Conservation (phyloP, 2,888 invertebrate genomes). For the Ferdinandea cuprea region DNA sequence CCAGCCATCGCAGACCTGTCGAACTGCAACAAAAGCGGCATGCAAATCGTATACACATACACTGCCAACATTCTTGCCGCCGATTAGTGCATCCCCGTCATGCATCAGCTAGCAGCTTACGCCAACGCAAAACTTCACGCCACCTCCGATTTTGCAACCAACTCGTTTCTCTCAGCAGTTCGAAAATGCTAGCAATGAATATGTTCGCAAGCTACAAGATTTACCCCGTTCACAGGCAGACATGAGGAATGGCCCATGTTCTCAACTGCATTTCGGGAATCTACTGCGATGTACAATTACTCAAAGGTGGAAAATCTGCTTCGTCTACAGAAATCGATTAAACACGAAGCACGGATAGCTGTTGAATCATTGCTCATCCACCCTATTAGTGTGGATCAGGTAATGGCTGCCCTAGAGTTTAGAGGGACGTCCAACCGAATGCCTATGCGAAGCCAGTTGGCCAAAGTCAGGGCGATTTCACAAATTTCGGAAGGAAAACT, state of each 20-base stretch:
- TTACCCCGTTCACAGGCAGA: constrained; percentile 34
- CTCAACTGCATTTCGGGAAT: constrained; percentile 33
- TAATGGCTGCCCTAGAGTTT: constrained; percentile 35
- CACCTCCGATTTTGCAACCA: too few species aligned
- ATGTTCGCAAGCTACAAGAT: constrained; percentile 28
- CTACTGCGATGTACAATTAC: constrained; percentile 22
- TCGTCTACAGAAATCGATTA: constrained; percentile 35
- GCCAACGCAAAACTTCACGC: too few species aligned
- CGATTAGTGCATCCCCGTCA: too few species aligned
- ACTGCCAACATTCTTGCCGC: too few species aligned
- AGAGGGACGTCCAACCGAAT: constrained; percentile 38
- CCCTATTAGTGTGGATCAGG: constrained; percentile 28
- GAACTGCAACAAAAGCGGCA: too few species aligned
- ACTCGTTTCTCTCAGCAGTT: too few species aligned
- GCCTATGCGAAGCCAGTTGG: constrained; percentile 30
- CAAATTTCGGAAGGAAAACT: constrained; percentile 19
- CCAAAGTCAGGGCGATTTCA: constrained; percentile 33
- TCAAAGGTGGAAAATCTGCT: constrained; percentile 42
- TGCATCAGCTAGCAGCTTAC: too few species aligned
- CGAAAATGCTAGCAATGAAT: too few species aligned
- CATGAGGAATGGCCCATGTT: constrained; percentile 54
- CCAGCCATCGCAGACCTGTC: too few species aligned
- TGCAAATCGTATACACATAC: too few species aligned
- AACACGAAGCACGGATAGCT: constrained; percentile 12
- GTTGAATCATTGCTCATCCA: constrained; percentile 48